These are phyloP conservation scores for Papilio polytes DNA, from an alignment of 1,140 invertebrate genomes.

Conservation along the genomic window DNA sequence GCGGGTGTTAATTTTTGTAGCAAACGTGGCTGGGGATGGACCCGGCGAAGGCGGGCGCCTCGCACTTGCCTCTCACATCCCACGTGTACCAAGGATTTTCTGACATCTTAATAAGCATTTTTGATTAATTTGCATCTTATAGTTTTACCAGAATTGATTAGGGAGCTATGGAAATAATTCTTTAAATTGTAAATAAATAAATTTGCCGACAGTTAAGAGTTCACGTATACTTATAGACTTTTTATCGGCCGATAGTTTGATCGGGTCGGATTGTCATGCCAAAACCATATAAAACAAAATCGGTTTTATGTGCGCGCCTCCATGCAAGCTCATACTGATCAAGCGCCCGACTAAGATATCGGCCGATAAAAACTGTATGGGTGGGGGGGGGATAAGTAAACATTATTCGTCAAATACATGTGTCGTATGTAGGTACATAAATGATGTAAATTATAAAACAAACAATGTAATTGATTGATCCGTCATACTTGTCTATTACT, in stretches of 20 bases:
- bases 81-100: constrained; percentile 23
- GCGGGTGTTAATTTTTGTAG: constrained; percentile 69
- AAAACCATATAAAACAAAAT: no score
- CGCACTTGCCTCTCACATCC: constrained; percentile 14
- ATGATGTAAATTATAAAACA: not conserved
- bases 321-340: no score
- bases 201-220: not conserved
- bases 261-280: no score
- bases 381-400: not conserved
- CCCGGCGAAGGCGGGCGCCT: constrained; percentile 46
- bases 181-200: not conserved
- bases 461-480: not conserved
- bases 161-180: not conserved
- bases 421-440: not conserved
- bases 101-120: not conserved
- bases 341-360: no score
- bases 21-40: constrained; percentile 53
- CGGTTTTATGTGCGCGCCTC: no score
- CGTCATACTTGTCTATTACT: not conserved
- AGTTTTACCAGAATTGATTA: not conserved
- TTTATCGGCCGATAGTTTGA: no score
- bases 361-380: no score
- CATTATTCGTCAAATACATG: not conserved
- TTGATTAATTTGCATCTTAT: not conserved
- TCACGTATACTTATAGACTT: no score